These are phyloP conservation scores for Sapayoa aenigma DNA, from an alignment of 2,113 vertebrate genomes.

Conservation along the genomic window DNA sequence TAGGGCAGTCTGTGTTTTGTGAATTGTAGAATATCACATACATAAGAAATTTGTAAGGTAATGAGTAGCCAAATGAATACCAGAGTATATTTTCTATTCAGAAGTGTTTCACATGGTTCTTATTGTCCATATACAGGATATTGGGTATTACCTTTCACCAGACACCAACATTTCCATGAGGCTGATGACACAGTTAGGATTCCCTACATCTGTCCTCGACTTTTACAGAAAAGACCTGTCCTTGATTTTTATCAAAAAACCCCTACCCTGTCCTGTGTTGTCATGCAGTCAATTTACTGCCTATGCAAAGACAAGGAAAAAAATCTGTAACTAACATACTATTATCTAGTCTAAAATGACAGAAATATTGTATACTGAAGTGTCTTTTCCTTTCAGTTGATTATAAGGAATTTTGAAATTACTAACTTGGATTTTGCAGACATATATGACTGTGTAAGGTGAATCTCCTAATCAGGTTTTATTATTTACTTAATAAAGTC, in stretches of 20 bases:
- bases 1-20: not conserved
- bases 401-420: not conserved
- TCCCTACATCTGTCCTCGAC: not conserved
- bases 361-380: not conserved
- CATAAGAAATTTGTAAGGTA: not conserved
- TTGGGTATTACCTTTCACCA: not conserved
- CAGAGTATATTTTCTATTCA: not conserved
- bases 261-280: not conserved
- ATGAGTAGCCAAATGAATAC: not conserved
- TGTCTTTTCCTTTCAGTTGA: not conserved
- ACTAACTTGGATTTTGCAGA: not conserved
- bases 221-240: too few relatives aligned
- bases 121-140: not conserved
- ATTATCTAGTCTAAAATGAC: not conserved
- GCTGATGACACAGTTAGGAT: not conserved
- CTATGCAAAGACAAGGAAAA: not conserved
- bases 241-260: too few relatives aligned
- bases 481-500: not conserved
- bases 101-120: not conserved
- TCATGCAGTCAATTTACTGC: not conserved
- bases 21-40: not conserved
- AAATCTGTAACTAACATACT: not conserved
- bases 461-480: not conserved
- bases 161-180: not conserved
- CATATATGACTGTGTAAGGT: not conserved